Percentiles rank a stretch among this genome's conserved stretches.
Conservation (phyloP, 2,797 vertebrate species). For the Rhinophrynus dorsalis region DNA sequence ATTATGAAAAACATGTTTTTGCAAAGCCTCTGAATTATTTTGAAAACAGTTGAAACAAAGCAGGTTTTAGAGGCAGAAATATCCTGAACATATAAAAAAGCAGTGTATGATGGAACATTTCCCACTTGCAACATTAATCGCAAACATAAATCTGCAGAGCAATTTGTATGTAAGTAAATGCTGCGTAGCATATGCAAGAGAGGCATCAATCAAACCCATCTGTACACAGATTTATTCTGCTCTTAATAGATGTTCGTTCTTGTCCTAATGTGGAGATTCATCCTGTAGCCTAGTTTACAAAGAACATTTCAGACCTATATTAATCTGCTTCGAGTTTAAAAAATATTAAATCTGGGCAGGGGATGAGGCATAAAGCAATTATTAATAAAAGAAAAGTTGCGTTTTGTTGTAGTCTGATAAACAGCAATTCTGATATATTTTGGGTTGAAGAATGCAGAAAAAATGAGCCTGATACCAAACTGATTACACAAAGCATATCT, state of each 20-base stretch:
- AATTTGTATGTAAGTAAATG: background rate
- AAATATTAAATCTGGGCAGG: background rate
- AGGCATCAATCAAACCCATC: constrained; percentile 1
- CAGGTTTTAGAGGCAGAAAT: background rate
- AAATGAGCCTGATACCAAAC: too few relatives aligned
- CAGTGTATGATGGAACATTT: background rate
- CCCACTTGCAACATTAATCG: background rate
- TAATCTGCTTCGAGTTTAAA: background rate
- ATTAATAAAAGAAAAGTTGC: too few relatives aligned
- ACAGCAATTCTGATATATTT: too few relatives aligned
- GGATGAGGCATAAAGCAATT: background rate
- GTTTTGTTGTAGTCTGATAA: too few relatives aligned
- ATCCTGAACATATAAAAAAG: background rate
- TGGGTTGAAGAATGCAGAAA: too few relatives aligned
- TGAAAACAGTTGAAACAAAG: too few relatives aligned
- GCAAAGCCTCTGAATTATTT: too few relatives aligned
- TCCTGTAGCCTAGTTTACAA: background rate
- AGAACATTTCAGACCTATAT: background rate
- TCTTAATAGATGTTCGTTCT: background rate
- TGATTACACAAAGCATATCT: too few relatives aligned
- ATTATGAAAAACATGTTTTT: too few relatives aligned
- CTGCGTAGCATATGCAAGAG: background rate
- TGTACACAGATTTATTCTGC: background rate
- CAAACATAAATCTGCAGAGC: background rate
- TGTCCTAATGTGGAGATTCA: background rate